Evolutionary conservation across 2,888 invertebrate genomes (phyloP), one percentile per base, ranked within the genome.

Genomic region (Allacma fusca): DNA sequence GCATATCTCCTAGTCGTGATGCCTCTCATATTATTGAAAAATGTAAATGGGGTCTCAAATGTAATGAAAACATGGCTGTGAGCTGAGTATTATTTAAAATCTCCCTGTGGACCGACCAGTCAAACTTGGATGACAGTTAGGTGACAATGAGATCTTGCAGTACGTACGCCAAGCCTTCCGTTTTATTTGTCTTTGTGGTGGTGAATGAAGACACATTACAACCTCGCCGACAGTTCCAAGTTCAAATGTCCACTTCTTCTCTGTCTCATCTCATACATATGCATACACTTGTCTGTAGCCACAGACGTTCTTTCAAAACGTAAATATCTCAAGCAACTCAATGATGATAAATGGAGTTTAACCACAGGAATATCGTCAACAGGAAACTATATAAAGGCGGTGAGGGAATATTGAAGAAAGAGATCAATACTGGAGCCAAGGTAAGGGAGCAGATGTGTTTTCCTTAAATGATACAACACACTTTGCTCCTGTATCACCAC

Each of bases 181-280:
- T 50, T 62, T 24, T 62, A 12, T 21, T 62, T 62, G 62, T 62
- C 62, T 62, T 26, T 62, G 62, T 26, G 62, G 62, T 24, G 62
- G 62, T 13, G 62, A 62, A 26, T 62, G 62, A 62, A 62, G 62
- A 62, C 34, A 74, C 73, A 74, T 74, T 74, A 74, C 73, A 64
- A 23, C 12, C 23, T 74, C 64, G 73, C 34, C 43, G 73, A 74
- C 73, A 74, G 73, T 74, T 74, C 24, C 62, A 62, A 62, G 62
- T 62, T 62, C 62, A 62, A 62, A 23, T 62, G 62, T 62, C 62
- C 62, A 62, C 23, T 62, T n/a, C n/a, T n/a, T n/a, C n/a, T n/a
- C n/a, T n/a, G n/a, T n/a, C n/a, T n/a, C n/a, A n/a, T n/a, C n/a
- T n/a, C n/a, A n/a, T n/a, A n/a, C n/a, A n/a, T n/a, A n/a, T n/a